These are phyloP conservation scores for Eucidaris tribuloides DNA, from an alignment of 35 echinoderm and acorn worm genomes.

Conservation along the genomic window DNA sequence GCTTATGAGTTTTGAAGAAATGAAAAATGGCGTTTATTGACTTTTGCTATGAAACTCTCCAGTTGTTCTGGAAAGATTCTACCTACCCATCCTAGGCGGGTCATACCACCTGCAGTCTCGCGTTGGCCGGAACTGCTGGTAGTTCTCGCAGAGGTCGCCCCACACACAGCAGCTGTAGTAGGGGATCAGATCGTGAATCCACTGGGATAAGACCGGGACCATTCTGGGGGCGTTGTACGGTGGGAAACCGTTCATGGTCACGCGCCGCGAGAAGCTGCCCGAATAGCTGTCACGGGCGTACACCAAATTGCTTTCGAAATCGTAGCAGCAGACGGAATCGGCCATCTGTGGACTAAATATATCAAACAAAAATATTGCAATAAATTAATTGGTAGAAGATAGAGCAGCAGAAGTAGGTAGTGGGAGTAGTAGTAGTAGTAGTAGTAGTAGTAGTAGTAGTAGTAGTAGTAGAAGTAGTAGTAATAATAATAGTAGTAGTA, in stretches of 20 bases:
- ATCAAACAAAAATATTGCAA: no score
- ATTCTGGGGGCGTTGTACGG: conserved; percentile 51
- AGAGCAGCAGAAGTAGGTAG: no score
- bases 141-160: conserved; percentile 83
- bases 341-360: conserved; percentile 66
- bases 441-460: neutral
- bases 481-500: no score
- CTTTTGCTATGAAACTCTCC: no score
- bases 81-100: conserved; percentile 57
- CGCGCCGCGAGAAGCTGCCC: conserved; percentile 64
- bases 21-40: no score
- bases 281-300: conserved; percentile 86
- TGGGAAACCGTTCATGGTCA: conserved; percentile 39
- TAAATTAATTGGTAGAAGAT: no score
- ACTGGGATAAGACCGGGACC: conserved; percentile 66
- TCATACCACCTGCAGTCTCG: conserved; percentile 75
- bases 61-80: neutral
- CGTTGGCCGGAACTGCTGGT: conserved; percentile 73
- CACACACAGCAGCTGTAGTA: conserved; percentile 90
- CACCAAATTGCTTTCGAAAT: conserved; percentile 77
- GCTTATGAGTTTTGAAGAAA: no score
- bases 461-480: no score
- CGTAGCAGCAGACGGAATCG: conserved; percentile 89
- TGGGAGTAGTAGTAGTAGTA: no score
- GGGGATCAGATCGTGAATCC: conserved; percentile 54